These are phyloP conservation scores for Lanius ludovicianus DNA, from an alignment of 2,113 vertebrate species.

Conservation along the genomic window DNA sequence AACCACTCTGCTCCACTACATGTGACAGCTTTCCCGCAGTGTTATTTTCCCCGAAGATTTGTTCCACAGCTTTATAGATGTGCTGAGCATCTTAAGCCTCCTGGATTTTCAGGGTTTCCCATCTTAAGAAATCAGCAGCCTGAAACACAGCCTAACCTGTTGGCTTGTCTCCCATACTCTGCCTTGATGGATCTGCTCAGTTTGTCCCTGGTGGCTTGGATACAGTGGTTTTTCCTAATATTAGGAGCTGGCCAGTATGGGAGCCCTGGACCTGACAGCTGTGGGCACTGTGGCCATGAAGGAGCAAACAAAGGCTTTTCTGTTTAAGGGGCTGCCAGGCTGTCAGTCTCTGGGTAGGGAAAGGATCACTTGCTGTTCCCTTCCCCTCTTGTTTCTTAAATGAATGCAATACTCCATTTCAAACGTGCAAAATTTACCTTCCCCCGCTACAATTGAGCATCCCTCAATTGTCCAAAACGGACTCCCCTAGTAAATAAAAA, in stretches of 20 bases:
- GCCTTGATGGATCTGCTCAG: not conserved
- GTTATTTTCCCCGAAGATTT: not conserved
- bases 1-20: not conserved
- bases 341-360: not conserved
- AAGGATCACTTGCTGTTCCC: not conserved
- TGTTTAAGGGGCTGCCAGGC: not conserved
- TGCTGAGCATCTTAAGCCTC: not conserved
- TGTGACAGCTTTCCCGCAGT: not conserved
- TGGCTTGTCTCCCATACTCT: accelerated
- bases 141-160: not conserved
- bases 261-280: not conserved
- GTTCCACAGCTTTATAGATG: not conserved
- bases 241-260: not conserved
- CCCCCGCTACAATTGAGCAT: not conserved
- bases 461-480: not conserved
- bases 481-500: not conserved
- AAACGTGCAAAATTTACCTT: not conserved
- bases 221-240: not conserved
- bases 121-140: not conserved
- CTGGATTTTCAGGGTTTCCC: not conserved
- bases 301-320: slow-evolving; percentile 28
- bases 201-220: not conserved
- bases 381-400: not conserved
- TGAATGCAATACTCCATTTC: slow-evolving; percentile 19
- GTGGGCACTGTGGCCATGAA: not conserved